Base-by-base conservation (phyloP, 2,113 vertebrate species). In the Salvelinus fontinalis region DNA sequence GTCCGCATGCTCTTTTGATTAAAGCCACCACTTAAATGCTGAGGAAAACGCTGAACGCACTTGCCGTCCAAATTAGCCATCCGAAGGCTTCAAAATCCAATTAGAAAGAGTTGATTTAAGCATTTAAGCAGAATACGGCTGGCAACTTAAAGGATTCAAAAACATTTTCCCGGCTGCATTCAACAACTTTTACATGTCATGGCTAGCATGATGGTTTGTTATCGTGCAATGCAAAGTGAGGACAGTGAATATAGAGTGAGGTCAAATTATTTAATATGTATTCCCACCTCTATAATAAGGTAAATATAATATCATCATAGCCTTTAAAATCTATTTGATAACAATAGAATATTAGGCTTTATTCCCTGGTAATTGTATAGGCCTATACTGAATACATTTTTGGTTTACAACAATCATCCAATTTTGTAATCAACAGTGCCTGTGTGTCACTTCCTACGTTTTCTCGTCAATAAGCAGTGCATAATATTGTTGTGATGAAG, bases 1-100 rank as follows among this genome's bases (percentile, higher is more conserved):
- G 88, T 88, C 92, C 89, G 85, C 89, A 88, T 89, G 92, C 93
- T 93, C 89, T 93, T 94, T 93, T 93, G 90, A 94, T 94, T 94
- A 94, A 89, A 89, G 91, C 85, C 70, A 60, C 84, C 87, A 83
- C 90, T 92, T 91, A 92, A 93, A 93, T 93, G 87, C 89, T 67
- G 83, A 82, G 89, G 69, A 91, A 88, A 93, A 93, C 59, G 86
- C 88, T 94, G 93, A 93, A 94, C 94, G 93, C 93, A 94, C 91
- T 93, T 92, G 92, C 90, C 80, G 84, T 86, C 91, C 89, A 93
- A 93, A 94, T 94, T 93, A 93, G 90, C 86, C 91, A 90, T 92
- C 92, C 92, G 92, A 91, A 92, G 90, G 90, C 89, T 91, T 86
- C 86, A 86, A 91, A 93, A 93, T 92, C 88, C 92, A 91, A 92